Evolutionary conservation across 2,888 invertebrate genomes (phyloP).

Genomic region (Drosophila trichaetosa): DNA sequence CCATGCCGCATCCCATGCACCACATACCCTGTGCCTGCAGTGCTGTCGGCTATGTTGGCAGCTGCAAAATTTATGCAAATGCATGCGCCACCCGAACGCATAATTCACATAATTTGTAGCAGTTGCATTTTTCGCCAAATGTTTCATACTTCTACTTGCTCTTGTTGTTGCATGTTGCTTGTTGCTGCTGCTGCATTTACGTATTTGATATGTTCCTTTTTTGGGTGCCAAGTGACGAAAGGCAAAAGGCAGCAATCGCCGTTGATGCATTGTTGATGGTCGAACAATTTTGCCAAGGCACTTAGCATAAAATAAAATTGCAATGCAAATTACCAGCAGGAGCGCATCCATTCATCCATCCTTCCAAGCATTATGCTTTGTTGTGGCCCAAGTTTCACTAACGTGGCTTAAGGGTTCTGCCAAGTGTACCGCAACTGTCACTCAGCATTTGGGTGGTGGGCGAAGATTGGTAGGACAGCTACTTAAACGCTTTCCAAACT

Average conservation of each 20-base stretch:
- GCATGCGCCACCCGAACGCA: slow-evolving; percentile 74
- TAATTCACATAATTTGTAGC: slow-evolving; percentile 79
- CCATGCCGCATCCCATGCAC: background rate
- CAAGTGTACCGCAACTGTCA: slow-evolving; percentile 25
- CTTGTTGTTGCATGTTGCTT: slow-evolving; percentile 19
- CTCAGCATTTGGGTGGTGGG: background rate
- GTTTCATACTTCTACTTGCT: slow-evolving; percentile 45
- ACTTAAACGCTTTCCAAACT: slow-evolving; percentile 30
- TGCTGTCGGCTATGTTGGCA: slow-evolving; percentile 66
- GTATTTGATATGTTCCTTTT: slow-evolving; percentile 58
- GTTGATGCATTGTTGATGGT: slow-evolving; percentile 76
- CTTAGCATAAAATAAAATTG: slow-evolving; percentile 72
- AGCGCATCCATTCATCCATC: slow-evolving; percentile 2
- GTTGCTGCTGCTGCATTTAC: slow-evolving; percentile 39
- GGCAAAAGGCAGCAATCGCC: slow-evolving; percentile 53
- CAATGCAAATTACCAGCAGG: slow-evolving; percentile 71
- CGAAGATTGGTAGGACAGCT: background rate
- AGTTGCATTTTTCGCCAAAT: slow-evolving; percentile 77
- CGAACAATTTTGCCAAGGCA: slow-evolving; percentile 72
- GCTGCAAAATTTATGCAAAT: slow-evolving; percentile 78
- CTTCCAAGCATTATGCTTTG: slow-evolving; percentile 8
- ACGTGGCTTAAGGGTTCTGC: background rate
- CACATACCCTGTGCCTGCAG: slow-evolving; percentile 39
- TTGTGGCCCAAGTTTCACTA: background rate
- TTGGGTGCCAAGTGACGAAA: slow-evolving; percentile 34